phyloP scores from a whole-genome alignment of 2,113 vertebrate species.

The Numida meleagris region DNA sequence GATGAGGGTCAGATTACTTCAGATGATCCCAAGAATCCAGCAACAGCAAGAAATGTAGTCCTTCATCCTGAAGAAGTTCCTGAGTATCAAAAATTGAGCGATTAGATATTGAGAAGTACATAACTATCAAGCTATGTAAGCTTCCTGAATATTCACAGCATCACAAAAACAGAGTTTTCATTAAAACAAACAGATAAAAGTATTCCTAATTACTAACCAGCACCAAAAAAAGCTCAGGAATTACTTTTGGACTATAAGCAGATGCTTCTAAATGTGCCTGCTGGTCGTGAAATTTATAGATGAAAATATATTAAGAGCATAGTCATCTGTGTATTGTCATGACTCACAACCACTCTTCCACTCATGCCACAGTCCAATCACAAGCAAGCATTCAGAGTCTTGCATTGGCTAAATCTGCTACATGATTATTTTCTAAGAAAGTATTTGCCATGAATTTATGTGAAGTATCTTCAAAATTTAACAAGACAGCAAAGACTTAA shows the following conservation, averaged over 20 bases:
- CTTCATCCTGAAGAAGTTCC: conserved; percentile 25
- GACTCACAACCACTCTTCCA: neutral
- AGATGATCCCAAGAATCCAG: conserved; percentile 10
- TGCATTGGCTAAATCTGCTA: neutral
- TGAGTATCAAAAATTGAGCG: neutral
- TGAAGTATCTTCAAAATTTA: fast-evolving
- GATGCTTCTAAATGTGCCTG: neutral
- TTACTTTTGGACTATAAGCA: neutral
- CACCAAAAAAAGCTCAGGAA: neutral
- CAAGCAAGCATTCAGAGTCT: neutral
- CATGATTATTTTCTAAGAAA: neutral
- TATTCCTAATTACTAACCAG: neutral
- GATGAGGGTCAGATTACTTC: neutral
- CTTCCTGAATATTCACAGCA: neutral
- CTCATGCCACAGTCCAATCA: neutral
- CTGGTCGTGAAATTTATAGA: neutral
- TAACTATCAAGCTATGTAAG: neutral
- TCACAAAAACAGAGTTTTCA: neutral
- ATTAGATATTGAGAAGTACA: neutral
- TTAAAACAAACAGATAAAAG: neutral
- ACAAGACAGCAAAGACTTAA: neutral
- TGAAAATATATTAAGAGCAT: neutral
- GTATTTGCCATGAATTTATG: fast-evolving
- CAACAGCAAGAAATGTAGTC: neutral
- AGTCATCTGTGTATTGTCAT: neutral